Conservation (phyloP, 2,797 vertebrate genomes). For the Microctenopoma steveboyesi region DNA sequence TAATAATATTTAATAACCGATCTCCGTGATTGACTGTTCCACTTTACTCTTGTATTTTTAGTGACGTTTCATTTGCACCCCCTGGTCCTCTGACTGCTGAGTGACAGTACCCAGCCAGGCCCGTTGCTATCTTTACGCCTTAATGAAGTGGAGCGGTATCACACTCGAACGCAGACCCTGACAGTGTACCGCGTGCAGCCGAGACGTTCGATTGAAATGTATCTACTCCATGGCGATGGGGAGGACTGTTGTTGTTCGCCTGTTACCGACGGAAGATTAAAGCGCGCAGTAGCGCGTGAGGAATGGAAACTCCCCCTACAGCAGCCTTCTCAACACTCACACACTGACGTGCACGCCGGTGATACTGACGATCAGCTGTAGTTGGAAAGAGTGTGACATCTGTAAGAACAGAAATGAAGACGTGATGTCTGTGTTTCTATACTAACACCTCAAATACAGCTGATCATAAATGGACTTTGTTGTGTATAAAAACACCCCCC, state of each 20-base stretch:
- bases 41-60: background rate
- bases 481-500: slow-evolving; percentile 40
- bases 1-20: no score
- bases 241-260: slow-evolving; percentile 40
- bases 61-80: slow-evolving; percentile 20
- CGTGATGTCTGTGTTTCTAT: slow-evolving; percentile 13
- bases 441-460: slow-evolving; percentile 63
- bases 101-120: slow-evolving; percentile 12
- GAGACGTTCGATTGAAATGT: slow-evolving; percentile 23
- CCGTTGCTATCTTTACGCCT: background rate
- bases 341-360: background rate
- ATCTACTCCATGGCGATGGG: slow-evolving; percentile 44
- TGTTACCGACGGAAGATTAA: slow-evolving; percentile 49
- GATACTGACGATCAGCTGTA: background rate
- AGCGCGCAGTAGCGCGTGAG: slow-evolving; percentile 37
- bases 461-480: slow-evolving; percentile 65
- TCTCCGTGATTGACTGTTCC: background rate
- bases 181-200: slow-evolving; percentile 24
- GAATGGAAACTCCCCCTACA: slow-evolving; percentile 30
- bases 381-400: background rate
- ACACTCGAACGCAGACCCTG: slow-evolving; percentile 4
- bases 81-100: slow-evolving; percentile 26
- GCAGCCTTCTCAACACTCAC: slow-evolving; percentile 1
- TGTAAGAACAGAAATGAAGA: slow-evolving; percentile 26
- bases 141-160: slow-evolving; percentile 31